A percentile compares a stretch with the other conserved stretches of the same genome.
These are phyloP conservation scores for Seriola rivoliana DNA, from an alignment of 2,113 vertebrate genomes.

Conservation along the genomic window DNA sequence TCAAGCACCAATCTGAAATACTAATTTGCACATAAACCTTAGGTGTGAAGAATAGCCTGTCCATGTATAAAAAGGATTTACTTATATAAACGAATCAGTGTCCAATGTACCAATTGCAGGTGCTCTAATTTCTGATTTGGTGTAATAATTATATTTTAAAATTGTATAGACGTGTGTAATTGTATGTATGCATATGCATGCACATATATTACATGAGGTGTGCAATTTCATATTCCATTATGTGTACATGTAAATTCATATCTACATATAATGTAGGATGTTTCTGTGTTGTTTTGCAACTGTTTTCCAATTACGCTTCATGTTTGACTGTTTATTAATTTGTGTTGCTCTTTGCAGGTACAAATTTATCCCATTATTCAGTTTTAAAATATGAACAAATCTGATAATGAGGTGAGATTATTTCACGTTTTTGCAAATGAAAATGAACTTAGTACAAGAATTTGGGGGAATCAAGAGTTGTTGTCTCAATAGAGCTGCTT, in stretches of 20 bases:
- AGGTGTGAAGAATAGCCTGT: background rate
- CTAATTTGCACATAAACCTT: background rate
- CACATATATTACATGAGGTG: background rate
- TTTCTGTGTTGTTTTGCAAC: background rate
- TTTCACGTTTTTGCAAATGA: background rate
- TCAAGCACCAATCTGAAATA: slow-evolving; percentile 1
- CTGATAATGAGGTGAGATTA: background rate
- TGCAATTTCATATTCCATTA: background rate
- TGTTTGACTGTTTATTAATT: background rate
- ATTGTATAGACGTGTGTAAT: background rate
- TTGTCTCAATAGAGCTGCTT: background rate
- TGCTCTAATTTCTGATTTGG: background rate
- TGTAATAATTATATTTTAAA: too few relatives aligned
- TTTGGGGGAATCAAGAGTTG: too few relatives aligned
- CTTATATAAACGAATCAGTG: background rate
- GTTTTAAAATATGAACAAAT: background rate
- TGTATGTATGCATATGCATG: background rate
- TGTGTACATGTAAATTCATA: background rate
- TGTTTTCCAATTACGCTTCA: background rate
- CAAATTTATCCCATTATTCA: background rate
- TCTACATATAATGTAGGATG: background rate
- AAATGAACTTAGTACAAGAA: background rate
- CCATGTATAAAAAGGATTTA: background rate
- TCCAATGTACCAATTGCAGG: background rate
- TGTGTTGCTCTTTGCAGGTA: background rate